A percentile compares a stretch with the other conserved stretches of the same genome.
Conservation (phyloP, 2,888 invertebrate species). For the Timandra comae region DNA sequence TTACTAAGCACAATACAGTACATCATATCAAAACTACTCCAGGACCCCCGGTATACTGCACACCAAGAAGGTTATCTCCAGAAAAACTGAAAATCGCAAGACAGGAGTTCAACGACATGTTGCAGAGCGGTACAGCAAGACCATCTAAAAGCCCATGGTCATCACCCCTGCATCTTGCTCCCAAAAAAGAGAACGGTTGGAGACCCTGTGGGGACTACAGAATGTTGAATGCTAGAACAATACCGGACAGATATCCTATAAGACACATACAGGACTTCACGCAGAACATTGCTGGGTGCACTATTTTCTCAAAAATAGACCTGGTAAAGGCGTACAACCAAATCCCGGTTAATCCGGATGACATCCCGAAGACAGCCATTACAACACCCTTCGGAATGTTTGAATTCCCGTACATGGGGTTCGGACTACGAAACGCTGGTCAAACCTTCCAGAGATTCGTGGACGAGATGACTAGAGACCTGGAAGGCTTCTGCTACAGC, state of each 20-base stretch:
- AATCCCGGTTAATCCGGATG: slow-evolving; percentile 4
- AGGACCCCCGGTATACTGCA: slow-evolving; percentile 8
- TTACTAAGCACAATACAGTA: slow-evolving; percentile 6
- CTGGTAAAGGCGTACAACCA: no score
- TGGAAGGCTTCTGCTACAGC: slow-evolving; percentile 8
- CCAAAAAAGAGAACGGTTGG: slow-evolving; percentile 3
- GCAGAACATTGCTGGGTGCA: slow-evolving; percentile 10
- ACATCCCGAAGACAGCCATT: slow-evolving; percentile 13
- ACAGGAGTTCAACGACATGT: slow-evolving; percentile 5
- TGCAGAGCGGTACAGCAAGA: neutral
- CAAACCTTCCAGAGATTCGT: slow-evolving; percentile 13
- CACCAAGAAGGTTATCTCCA: slow-evolving; percentile 6
- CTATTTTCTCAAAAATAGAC: slow-evolving; percentile 6
- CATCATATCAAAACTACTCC: slow-evolving; percentile 12
- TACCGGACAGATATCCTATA: slow-evolving; percentile 18
- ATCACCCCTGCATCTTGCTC: slow-evolving; percentile 5
- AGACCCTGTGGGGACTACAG: slow-evolving; percentile 17
- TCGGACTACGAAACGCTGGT: slow-evolving; percentile 9
- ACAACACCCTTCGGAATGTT: slow-evolving; percentile 10
- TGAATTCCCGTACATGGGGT: neutral
- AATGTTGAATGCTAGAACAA: slow-evolving; percentile 14
- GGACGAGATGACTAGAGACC: no score
- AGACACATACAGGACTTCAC: slow-evolving; percentile 17
- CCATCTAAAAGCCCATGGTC: slow-evolving; percentile 5
- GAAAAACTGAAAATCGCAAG: slow-evolving; percentile 7